Conservation (phyloP, 2,797 vertebrate species). For the Pseudochirops corinnae region DNA sequence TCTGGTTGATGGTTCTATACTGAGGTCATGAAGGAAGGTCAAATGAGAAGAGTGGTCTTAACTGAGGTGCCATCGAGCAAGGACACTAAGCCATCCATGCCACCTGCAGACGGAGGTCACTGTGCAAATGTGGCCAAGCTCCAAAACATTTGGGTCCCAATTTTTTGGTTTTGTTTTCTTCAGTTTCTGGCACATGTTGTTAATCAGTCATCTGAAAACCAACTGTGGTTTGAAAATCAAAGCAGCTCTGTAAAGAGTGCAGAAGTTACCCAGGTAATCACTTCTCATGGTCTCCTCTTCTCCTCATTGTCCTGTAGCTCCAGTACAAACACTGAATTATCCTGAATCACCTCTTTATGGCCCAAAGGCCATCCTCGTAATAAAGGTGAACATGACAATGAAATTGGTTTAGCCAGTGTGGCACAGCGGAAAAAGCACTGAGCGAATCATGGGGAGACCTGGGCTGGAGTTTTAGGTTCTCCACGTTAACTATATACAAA, state of each 20-base stretch:
- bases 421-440: not conserved
- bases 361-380: conserved; percentile 56
- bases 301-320: conserved; percentile 54
- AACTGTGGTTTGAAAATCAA: conserved; percentile 77
- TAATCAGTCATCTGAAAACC: conserved; percentile 74
- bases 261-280: conserved; percentile 67
- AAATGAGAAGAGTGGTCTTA: conserved; percentile 39
- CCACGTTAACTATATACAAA: not conserved
- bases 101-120: conserved; percentile 52
- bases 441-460: not conserved
- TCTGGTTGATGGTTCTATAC: conserved; percentile 29
- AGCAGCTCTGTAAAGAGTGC: conserved; percentile 70
- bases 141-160: conserved; percentile 61
- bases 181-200: conserved; percentile 76
- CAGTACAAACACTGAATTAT: conserved; percentile 71
- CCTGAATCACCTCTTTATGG: conserved; percentile 38
- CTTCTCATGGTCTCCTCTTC: conserved; percentile 66
- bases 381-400: conserved; percentile 22
- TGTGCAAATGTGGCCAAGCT: conserved; percentile 70
- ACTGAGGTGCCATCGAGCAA: conserved; percentile 52
- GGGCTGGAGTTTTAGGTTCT: not conserved
- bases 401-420: not conserved
- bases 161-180: conserved; percentile 72
- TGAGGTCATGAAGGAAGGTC: not conserved
- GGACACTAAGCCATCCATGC: conserved; percentile 54